These are phyloP conservation scores for Drosophila ezoana DNA, from an alignment of 2,888 invertebrate genomes.

Conservation along the genomic window DNA sequence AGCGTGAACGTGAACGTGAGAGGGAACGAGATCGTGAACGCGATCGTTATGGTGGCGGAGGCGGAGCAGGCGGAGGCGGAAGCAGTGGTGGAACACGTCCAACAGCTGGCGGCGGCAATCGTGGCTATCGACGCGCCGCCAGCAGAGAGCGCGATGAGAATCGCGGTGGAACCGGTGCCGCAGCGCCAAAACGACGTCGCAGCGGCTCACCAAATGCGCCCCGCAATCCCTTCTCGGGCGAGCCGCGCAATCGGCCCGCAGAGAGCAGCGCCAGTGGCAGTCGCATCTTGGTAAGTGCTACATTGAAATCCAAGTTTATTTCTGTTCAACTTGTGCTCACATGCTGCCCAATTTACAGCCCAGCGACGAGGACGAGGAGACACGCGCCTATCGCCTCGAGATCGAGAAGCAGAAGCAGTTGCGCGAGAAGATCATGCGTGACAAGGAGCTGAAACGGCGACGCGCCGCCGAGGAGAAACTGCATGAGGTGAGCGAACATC, in stretches of 20 bases:
- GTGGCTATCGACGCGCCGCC: slow-evolving; percentile 73
- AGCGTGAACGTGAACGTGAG: slow-evolving; percentile 61
- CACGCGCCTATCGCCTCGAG: slow-evolving; percentile 85
- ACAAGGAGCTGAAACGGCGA: slow-evolving; percentile 85
- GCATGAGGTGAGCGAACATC: slow-evolving; percentile 78
- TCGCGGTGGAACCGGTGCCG: slow-evolving; percentile 55
- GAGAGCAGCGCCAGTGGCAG: slow-evolving; percentile 60
- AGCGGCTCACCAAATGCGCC: slow-evolving; percentile 78
- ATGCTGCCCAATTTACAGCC: slow-evolving; percentile 51
- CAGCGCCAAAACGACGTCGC: slow-evolving; percentile 79
- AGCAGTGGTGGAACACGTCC: slow-evolving; percentile 14
- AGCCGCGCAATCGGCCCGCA: slow-evolving; percentile 74
- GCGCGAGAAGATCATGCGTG: slow-evolving; percentile 85
- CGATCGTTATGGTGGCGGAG: slow-evolving; percentile 50
- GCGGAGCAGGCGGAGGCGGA: neutral
- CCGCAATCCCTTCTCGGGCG: slow-evolving; percentile 68
- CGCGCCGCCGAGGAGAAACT: slow-evolving; percentile 84
- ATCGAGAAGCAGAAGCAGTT: slow-evolving; percentile 86
- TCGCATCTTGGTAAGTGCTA: slow-evolving; percentile 75
- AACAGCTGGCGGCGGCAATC: slow-evolving; percentile 38
- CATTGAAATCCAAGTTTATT: too few species aligned
- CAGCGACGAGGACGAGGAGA: slow-evolving; percentile 86
- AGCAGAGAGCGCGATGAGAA: slow-evolving; percentile 81
- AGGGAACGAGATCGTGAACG: slow-evolving; percentile 51
- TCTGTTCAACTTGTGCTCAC: too few species aligned